These are phyloP conservation scores for Lophura nycthemera DNA, from an alignment of 2,113 vertebrate species.

Conservation along the genomic window DNA sequence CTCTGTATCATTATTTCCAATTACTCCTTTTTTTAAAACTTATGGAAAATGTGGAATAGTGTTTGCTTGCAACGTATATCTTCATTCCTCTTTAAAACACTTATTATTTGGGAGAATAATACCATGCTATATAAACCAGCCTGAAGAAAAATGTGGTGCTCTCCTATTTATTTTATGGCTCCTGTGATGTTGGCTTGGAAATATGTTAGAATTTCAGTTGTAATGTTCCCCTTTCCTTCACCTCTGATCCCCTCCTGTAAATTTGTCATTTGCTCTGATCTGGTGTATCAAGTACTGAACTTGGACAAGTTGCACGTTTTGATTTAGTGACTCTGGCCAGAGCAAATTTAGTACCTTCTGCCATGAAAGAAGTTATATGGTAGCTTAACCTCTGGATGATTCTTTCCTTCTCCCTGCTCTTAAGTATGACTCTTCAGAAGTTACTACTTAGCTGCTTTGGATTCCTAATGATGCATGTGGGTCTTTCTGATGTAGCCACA, in stretches of 20 bases:
- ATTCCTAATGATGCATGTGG: background rate
- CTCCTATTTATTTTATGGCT: constrained; percentile 7
- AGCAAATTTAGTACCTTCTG: background rate
- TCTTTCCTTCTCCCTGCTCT: background rate
- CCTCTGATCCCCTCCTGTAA: constrained; percentile 14
- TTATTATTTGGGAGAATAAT: background rate
- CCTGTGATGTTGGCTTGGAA: background rate
- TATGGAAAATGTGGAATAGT: background rate
- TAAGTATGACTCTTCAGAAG: background rate
- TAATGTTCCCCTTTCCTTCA: constrained; percentile 26
- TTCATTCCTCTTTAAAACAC: background rate
- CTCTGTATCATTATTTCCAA: background rate
- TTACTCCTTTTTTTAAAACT: background rate
- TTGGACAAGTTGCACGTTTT: background rate
- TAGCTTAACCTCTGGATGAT: background rate
- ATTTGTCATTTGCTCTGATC: background rate
- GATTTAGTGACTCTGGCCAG: constrained; percentile 25
- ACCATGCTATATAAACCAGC: background rate
- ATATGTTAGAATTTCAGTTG: background rate
- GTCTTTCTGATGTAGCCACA: background rate
- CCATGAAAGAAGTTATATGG: background rate
- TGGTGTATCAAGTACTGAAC: background rate
- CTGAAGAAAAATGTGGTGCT: background rate
- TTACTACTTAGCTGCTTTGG: background rate
- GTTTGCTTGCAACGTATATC: background rate